Evolutionary conservation across 37 sponge, comb jelly and placozoan genomes (phyloP), one percentile per base, ranked within the genome.

Genomic region (Chondrilla cf. caribensis): DNA sequence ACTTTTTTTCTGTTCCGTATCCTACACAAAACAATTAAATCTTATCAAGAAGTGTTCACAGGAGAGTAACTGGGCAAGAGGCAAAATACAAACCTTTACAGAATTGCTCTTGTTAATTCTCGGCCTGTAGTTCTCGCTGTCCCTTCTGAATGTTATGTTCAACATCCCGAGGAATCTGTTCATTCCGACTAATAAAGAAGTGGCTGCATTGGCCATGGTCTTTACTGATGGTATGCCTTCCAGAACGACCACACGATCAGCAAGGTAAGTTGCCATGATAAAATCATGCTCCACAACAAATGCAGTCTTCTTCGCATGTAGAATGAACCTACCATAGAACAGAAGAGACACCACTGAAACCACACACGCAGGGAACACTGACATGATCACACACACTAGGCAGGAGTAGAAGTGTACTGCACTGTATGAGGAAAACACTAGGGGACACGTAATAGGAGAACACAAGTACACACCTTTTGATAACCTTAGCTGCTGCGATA

Each of bases 261-360:
- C 95, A 5, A 98, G 86, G 59, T 98, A 98, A 5, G 99, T 98
- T 9, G 97, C 99, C 99, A 98, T 98, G 68, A 98, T 98, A 84
- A 98, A 98, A 80, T 98, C 99, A 79, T 98, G 99, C 80, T 98
- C 99, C 47, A 98, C 99, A 17, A 98, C 93, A 86, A 98, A 98
- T 21, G 99, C 99, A 41, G 99, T 98, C 89, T 98, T 98, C 92
- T 98, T 98, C 65, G 99, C 99, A 86, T 98, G 99, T 0, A 98
- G 80, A 55, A 98, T 96, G 65, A 91, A 97, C 81, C 97, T 96
- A 59, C 1, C 31, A 80, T 32, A 85, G 17, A 26, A 58, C 28
- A n/a, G 43, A 77, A 4, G 8, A 79, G 7, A 39, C 77, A 75
- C 9, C 6, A 75, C 7, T 6, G 6, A 24, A 75, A 36, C 9